Base-by-base conservation (phyloP, 2,797 vertebrate genomes). In the Spheniscus humboldti region DNA sequence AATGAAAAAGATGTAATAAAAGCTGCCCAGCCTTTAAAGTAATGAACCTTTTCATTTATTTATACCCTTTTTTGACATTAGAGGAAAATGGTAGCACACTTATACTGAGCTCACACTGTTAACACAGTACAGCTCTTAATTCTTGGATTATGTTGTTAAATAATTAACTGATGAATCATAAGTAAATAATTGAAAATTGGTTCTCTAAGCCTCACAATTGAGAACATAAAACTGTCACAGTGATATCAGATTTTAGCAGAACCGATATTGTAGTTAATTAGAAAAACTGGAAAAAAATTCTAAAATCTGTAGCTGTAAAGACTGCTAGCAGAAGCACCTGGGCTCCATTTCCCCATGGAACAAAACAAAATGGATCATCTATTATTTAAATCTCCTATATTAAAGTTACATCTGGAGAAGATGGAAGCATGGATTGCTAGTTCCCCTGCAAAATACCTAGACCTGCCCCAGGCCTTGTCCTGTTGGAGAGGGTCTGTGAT, bases 181-280 rank as follows among this genome's bases (percentile, higher is more conserved):
- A 91, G 62, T 92, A 94, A 94, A 94, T 94, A 92, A 95, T 75
- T 95, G 57, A 91, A 90, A 80, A 18, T 74, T 68, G 17, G 39
- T 95, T 92, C 86, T 88, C 18, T 64, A 53, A 92, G 25, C 19
- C 27, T 90, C 43, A 60, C 35, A 90, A 66, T 1, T 69, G 39
- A 86, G 27, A 86, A 91, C 8, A 92, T 43, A 84, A 88, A 94
- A 91, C 20, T 81, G 33, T 60, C 75, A 43, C 14, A 68, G 6
- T 28, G 41, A 77, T 41, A 66, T 4, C 37, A 37, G 37, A 80
- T 86, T 92, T 84, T 79, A 78, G 33, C 55, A 91, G 23, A 90
- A 91, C 24, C 0, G 0, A 50, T 90, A 91, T 2, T 16, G 4
- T 33, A 83, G 7, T 63, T 76, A 90, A 78, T 90, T 59, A 86